Evolutionary conservation across 2,888 invertebrate genomes (phyloP).

Genomic region (Synergus laeviventris): DNA sequence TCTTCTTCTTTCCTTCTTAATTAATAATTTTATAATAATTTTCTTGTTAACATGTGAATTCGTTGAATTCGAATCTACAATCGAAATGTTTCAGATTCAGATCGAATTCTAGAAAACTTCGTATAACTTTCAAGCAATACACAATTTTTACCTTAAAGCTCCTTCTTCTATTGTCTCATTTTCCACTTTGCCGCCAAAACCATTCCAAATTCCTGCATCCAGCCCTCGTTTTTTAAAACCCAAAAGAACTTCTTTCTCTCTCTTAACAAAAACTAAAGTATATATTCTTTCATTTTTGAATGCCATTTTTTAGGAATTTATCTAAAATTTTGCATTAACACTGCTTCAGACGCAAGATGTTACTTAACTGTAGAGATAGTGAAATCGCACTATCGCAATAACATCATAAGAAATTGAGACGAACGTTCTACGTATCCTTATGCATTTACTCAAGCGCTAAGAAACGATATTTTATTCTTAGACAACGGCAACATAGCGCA

Average conservation of each 20-base stretch:
- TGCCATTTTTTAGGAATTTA: neutral
- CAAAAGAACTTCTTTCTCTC: slow-evolving; percentile 77
- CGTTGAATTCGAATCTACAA: no score
- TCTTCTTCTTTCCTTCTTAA: neutral
- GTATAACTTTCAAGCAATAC: neutral
- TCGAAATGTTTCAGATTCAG: no score
- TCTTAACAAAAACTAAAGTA: slow-evolving; percentile 77
- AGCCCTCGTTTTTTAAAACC: slow-evolving; percentile 86
- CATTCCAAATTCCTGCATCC: slow-evolving; percentile 86
- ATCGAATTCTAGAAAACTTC: no score
- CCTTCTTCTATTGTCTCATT: slow-evolving; percentile 82
- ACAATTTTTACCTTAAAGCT: slow-evolving; percentile 79
- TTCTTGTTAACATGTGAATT: no score
- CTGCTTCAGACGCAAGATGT: neutral
- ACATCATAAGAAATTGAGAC: no score
- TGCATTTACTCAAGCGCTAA: no score
- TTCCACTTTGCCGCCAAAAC: slow-evolving; percentile 88
- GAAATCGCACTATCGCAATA: no score
- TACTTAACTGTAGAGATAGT: no score
- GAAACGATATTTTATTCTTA: no score
- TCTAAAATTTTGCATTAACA: neutral
- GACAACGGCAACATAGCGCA: no score
- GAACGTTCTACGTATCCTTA: no score
- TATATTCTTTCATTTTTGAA: slow-evolving; percentile 63
- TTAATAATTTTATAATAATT: neutral